A percentile compares a stretch with the other conserved stretches of the same genome.
Evolutionary conservation across 2,888 invertebrate species (phyloP).

Genomic region (Drosophila paranaensis): DNA sequence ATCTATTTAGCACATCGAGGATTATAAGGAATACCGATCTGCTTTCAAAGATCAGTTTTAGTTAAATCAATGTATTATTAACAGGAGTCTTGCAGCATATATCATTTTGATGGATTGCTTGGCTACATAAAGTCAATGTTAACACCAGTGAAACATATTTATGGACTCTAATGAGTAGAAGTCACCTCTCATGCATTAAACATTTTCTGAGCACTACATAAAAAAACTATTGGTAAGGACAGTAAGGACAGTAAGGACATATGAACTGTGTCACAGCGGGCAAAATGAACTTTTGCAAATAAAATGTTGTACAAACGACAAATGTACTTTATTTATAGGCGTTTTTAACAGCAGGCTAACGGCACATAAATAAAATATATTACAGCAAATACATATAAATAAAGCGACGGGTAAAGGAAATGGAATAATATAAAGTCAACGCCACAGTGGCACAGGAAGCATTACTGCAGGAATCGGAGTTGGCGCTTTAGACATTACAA

Average conservation of each 20-base stretch:
- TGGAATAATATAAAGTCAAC: slow-evolving; percentile 60
- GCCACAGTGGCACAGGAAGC: slow-evolving; percentile 51
- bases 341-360: slow-evolving; percentile 73
- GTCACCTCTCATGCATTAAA: neutral
- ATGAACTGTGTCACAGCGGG: slow-evolving; percentile 56
- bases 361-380: slow-evolving; percentile 67
- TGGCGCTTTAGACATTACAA: slow-evolving; percentile 63
- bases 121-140: too few species aligned
- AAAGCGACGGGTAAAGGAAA: slow-evolving; percentile 52
- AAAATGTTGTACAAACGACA: slow-evolving; percentile 51
- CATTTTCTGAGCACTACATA: neutral
- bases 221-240: neutral
- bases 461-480: slow-evolving; percentile 60
- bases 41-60: neutral
- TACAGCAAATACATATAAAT: slow-evolving; percentile 60
- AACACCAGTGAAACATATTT: neutral
- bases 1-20: too few species aligned
- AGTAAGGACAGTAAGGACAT: slow-evolving; percentile 10
- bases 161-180: neutral
- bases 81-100: neutral
- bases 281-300: slow-evolving; percentile 40
- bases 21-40: neutral
- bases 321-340: slow-evolving; percentile 71
- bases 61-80: neutral
- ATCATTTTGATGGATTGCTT: neutral